These are phyloP conservation scores for Falcaria lacertinaria DNA, from an alignment of 2,888 invertebrate genomes.

Conservation along the genomic window DNA sequence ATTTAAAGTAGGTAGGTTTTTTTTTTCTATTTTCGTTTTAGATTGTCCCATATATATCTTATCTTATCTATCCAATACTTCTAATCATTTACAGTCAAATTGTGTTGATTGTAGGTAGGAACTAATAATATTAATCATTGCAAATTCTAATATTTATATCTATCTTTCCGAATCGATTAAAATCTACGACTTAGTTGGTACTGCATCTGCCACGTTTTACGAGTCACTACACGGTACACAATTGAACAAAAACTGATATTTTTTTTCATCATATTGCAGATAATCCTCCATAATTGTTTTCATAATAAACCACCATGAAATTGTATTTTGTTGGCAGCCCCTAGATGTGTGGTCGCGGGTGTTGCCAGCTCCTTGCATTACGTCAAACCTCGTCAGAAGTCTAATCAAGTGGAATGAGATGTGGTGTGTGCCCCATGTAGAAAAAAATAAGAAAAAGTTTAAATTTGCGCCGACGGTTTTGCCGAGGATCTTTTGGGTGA, in stretches of 20 bases:
- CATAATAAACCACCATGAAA: slow-evolving; percentile 55
- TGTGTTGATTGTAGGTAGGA: too few relatives aligned
- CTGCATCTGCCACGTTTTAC: neutral
- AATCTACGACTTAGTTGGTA: too few relatives aligned
- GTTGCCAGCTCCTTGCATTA: slow-evolving; percentile 59
- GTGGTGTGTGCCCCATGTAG: slow-evolving; percentile 24
- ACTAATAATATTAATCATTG: too few relatives aligned
- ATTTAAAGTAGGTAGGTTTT: too few relatives aligned
- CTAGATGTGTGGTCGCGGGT: slow-evolving; percentile 49
- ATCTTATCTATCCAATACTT: too few relatives aligned
- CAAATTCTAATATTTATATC: too few relatives aligned
- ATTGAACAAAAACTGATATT: neutral
- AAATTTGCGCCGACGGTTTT: neutral
- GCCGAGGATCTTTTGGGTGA: neutral
- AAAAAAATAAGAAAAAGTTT: slow-evolving; percentile 29
- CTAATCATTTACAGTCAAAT: too few relatives aligned
- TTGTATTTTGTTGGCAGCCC: slow-evolving; percentile 52
- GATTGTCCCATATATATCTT: too few relatives aligned
- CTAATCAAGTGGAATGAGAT: slow-evolving; percentile 50
- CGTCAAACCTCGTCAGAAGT: slow-evolving; percentile 54
- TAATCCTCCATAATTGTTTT: slow-evolving; percentile 15
- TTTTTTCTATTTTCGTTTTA: too few relatives aligned
- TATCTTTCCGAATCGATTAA: too few relatives aligned
- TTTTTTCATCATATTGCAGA: neutral
- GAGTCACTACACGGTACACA: neutral